phyloP scores from a whole-genome alignment of 2,888 invertebrate genomes.

The Andrena marginata region DNA sequence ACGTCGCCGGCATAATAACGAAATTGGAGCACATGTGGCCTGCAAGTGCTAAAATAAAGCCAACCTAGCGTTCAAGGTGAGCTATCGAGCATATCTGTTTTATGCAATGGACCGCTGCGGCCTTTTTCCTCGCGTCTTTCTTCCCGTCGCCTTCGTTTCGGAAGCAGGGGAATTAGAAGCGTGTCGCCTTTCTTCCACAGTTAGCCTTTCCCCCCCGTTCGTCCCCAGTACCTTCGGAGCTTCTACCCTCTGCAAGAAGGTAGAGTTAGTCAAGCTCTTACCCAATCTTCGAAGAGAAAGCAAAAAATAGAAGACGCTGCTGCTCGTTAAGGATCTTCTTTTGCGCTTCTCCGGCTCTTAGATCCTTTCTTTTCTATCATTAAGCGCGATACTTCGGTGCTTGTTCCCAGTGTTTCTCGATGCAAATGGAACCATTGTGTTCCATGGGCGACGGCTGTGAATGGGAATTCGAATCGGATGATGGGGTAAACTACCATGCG shows the following conservation, averaged over 20 bases:
- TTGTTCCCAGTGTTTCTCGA: background rate
- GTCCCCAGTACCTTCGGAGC: too few species aligned
- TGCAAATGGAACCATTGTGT: background rate
- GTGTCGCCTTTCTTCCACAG: too few species aligned
- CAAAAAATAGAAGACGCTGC: too few species aligned
- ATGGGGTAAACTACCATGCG: background rate
- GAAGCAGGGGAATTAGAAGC: background rate
- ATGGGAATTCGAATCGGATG: background rate
- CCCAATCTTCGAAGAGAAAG: too few species aligned
- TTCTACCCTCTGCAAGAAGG: too few species aligned
- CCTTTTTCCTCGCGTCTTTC: background rate
- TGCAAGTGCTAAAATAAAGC: constrained; percentile 56
- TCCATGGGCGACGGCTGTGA: background rate
- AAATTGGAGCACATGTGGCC: constrained; percentile 56
- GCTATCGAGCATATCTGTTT: background rate
- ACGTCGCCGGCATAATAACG: constrained; percentile 5
- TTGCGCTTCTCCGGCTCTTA: background rate
- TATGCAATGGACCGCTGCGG: background rate
- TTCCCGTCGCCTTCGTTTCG: background rate
- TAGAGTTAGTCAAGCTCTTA: too few species aligned
- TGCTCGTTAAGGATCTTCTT: too few species aligned
- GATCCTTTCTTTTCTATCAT: background rate
- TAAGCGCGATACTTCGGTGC: background rate
- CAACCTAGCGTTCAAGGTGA: constrained; percentile 29
- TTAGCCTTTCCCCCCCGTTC: too few species aligned